Base-by-base conservation (phyloP, 2,888 invertebrate genomes). In the Mamestra brassicae region DNA sequence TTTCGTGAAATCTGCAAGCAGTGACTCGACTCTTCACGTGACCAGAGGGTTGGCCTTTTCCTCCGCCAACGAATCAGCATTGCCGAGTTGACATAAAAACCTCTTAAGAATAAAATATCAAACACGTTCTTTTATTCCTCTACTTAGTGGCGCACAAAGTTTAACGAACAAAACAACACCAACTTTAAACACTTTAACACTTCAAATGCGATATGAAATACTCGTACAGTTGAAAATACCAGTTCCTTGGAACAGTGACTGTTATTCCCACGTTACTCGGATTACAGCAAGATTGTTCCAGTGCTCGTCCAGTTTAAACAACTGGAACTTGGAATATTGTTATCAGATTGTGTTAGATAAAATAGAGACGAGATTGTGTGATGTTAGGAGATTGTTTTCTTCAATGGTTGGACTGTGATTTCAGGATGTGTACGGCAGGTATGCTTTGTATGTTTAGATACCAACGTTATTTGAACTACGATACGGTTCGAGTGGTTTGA, bases 271-370 rank as follows among this genome's bases (percentile, higher is more conserved):
- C 71, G 71, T 65, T 71, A 55, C 82, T 76, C 36, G 72, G 70
- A 79, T 82, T 79, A 76, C 81, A 50, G 10, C 47, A 57, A 82
- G 81, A 81, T 81, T 82, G 76, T 69, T 58, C 60, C 63, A 64
- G 62, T 52, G 66, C 71, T 69, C 26, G 79, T 70, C 66, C 70
- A 67, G 66, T 70, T 57, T 71, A 17, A 54, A 61, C 64, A 54
- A 62, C 77, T 77, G 50, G 55, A 78, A 71, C 79, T 71, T 50
- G 69, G 81, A 80, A 74, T 81, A 78, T 71, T 74, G 74, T 81
- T 74, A 57, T 68, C 69, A 75, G 58, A 77, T 60, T 74, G 80
- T 58, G 55, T 80, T 68, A 60, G 58, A 67, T 81, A 60, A 58
- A 63, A 78, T 78, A 74, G 60, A 67, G 60, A 64, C n/a, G n/a